Base-by-base conservation (phyloP, 2,797 vertebrate species). In the Carduelis carduelis region DNA sequence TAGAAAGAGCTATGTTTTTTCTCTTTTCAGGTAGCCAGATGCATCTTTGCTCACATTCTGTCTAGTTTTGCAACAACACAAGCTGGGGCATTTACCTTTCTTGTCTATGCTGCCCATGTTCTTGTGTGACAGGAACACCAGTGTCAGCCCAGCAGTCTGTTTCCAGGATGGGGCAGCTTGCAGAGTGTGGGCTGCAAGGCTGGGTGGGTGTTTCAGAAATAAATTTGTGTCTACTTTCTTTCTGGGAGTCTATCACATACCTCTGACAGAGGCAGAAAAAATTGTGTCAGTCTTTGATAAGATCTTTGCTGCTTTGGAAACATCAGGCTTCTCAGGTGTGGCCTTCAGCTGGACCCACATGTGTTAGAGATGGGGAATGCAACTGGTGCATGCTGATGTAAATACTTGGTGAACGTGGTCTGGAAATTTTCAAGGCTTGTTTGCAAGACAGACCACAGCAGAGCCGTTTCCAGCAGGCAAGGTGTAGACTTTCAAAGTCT, bases 391-490 rank as follows among this genome's bases (percentile, higher is more conserved):
- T 49, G 55, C 41, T 91, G 84, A 57, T 78, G 71, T 83, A 75
- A 94, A 87, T 83, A 87, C 24, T 65, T 75, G 23, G n/a, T 69
- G 55, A 94, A 66, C 22, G 43, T 34, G 23, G 20, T 39, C 84
- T 91, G 79, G 47, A 87, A 59, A 83, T 78, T 96, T 85, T 96
- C 81, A 81, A 78, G 87, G 15, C 55, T 89, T 89, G 65, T 85
- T 95, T 91, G 61, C 53, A 65, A 91, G 72, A 30, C 50, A 86
- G 89, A 91, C 87, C 79, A 83, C 82, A 87, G 76, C 30, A 52
- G 82, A 93, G 72, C 14, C 69, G 28, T 92, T 95, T 94, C 53
- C 87, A 95, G 53, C 71, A 95, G 65, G 49, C 68, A 71, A 93
- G 57, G 76, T 91, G 74, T 83, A 88, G 80, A 7, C 57, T 93